phyloP scores from a whole-genome alignment of 1,140 invertebrate species.

The Wiebesia pumilae region DNA sequence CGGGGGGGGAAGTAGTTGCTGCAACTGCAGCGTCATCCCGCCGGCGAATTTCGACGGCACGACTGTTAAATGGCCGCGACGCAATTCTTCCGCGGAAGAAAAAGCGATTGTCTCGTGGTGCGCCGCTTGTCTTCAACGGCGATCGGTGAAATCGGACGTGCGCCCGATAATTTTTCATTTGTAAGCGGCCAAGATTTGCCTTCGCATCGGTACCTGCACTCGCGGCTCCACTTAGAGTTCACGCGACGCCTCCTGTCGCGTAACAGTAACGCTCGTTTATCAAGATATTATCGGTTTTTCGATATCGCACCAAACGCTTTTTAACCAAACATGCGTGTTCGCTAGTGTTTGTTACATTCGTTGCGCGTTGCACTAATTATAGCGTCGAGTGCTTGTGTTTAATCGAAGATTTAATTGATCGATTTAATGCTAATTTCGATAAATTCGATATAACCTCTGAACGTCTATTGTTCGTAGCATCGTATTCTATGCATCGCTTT shows the following conservation, averaged over 20 bases:
- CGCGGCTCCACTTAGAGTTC: background rate
- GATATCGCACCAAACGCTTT: background rate
- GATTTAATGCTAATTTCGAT: background rate
- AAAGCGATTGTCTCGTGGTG: constrained; percentile 20
- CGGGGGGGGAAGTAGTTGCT: background rate
- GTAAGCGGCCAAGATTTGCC: background rate
- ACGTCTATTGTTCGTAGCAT: no score
- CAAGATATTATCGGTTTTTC: background rate
- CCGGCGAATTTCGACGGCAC: constrained; percentile 12
- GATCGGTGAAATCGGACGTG: constrained; percentile 27
- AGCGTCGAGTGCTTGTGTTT: background rate
- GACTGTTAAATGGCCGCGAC: constrained; percentile 3
- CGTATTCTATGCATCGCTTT: background rate
- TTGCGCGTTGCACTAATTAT: background rate
- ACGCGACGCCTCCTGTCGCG: background rate
- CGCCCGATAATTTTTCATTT: constrained; percentile 39
- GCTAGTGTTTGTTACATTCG: background rate
- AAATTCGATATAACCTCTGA: no score
- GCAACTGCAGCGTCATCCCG: constrained; percentile 36
- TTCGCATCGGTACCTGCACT: background rate
- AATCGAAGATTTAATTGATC: background rate
- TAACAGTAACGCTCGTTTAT: background rate
- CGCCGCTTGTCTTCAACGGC: constrained; percentile 27
- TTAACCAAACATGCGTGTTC: background rate
- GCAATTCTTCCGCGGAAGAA: constrained; percentile 1